Base-by-base conservation (phyloP, 53 echinoderm and acorn worm species). In the Holothuria leucospilota region DNA sequence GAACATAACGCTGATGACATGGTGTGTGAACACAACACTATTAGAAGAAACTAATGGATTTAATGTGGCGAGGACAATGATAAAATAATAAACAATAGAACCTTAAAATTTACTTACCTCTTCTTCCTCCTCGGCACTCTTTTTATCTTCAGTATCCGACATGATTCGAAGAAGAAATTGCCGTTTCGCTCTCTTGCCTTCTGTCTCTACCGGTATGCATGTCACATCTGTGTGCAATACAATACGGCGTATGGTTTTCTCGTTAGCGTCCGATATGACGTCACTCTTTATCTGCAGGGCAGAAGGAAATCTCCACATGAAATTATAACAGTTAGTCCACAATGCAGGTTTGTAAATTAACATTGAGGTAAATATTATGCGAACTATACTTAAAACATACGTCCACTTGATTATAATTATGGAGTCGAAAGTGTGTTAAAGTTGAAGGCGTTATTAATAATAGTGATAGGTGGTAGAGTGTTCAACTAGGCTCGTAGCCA, bases 131-230 rank as follows among this genome's bases (percentile, higher is more conserved):
- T 75, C 75, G 4, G 49, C 25, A 5, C 56, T 56, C 56, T 56
- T 56, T 75, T 46, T 49, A 6, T 20, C 27, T 75, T 75, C 75
- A 51, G 25, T 75, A 52, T 75, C 75, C 75, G 75, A 75, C 75
- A 75, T 75, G 25, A 75, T 75, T 75, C 75, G 20, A n/a, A 75
- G 49, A 26, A 75, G 52, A 52, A 49, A 75, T 75, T 27, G 75
- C 21, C 75, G 75, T 75, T 75, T 75, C 25, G 21, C 51, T 39
- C 25, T 75, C 75, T 75, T 75, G 51, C 26, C 41, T 49, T 42
- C 20, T 42, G 75, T 51, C 8, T 75, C 75, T 25, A 75, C 23
- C 75, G 75, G 75, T 75, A 75, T 46, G 53, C 75, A 75, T 75
- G 52, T 51, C 52, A 75, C 75, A 27, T 75, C 75, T 70, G 70